Conservation (phyloP, 2,113 vertebrate species). For the Lates calcarifer region DNA sequence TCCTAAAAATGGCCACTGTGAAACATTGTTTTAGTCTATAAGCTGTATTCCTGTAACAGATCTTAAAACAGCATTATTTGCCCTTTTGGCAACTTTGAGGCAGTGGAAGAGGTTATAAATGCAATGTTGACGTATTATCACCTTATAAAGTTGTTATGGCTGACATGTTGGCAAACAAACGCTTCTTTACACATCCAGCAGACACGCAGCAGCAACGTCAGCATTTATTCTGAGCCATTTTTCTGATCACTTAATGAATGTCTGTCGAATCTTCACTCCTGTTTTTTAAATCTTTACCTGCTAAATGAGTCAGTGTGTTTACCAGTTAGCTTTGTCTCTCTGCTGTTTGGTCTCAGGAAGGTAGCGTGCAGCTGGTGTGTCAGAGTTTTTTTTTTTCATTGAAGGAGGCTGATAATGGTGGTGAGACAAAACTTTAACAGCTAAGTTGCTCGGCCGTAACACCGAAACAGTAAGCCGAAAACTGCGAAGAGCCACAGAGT, state of each 20-base stretch:
- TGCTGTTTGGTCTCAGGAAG: background rate
- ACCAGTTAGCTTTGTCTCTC: background rate
- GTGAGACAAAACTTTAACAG: background rate
- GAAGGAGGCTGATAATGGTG: background rate
- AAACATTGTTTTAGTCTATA: too few species aligned
- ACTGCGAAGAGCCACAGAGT: background rate
- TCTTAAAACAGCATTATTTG: background rate
- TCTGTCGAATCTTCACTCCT: background rate
- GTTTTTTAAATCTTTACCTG: background rate
- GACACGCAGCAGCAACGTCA: background rate
- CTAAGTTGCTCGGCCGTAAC: background rate
- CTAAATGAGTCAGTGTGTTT: background rate
- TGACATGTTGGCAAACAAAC: background rate
- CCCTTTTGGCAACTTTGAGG: background rate
- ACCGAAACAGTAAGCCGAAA: background rate
- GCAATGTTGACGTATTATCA: background rate
- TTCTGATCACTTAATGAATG: background rate
- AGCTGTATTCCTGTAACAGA: background rate
- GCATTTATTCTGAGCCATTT: constrained; percentile 1
- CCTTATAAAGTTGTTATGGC: background rate
- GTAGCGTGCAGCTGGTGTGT: background rate
- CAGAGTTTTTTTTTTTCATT: background rate
- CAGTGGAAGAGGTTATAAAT: background rate
- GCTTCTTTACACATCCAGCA: background rate
- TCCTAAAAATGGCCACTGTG: background rate